These are phyloP conservation scores for Paratrypauchen microcephalus DNA, from an alignment of 2,797 vertebrate species.

Conservation along the genomic window DNA sequence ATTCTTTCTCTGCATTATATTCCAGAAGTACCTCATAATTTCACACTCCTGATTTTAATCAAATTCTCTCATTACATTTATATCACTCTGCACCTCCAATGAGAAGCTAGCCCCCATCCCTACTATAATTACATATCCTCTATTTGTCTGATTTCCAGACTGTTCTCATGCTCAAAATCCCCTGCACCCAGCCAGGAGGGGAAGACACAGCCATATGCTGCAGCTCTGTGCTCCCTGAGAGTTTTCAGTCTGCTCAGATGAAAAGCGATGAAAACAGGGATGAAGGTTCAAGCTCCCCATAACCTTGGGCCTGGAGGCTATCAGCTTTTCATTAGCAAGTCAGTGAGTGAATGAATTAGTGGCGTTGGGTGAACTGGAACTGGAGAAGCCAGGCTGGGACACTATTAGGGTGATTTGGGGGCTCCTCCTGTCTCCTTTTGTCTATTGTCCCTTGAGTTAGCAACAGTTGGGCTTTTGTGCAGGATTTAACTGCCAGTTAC, in stretches of 20 bases:
- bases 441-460: slow-evolving; percentile 68
- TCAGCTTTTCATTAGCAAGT: slow-evolving; percentile 61
- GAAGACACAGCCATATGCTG: slow-evolving; percentile 15
- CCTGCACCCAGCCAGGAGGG: slow-evolving; percentile 4
- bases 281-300: slow-evolving; percentile 50
- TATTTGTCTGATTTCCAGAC: slow-evolving; percentile 10
- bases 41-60: not conserved
- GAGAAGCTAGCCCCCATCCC: slow-evolving; percentile 17
- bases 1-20: not conserved
- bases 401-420: slow-evolving; percentile 64
- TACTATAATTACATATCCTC: slow-evolving; percentile 37
- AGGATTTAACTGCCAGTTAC: slow-evolving; percentile 69
- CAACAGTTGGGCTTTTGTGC: slow-evolving; percentile 69
- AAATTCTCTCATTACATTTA: slow-evolving; percentile 41
- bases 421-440: slow-evolving; percentile 70
- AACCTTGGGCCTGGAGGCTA: slow-evolving; percentile 57
- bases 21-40: not conserved
- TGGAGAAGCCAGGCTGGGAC: slow-evolving; percentile 52
- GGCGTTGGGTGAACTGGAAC: slow-evolving; percentile 51
- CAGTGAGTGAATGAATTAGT: slow-evolving; percentile 60
- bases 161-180: slow-evolving; percentile 28
- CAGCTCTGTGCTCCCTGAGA: slow-evolving; percentile 55
- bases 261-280: slow-evolving; percentile 46
- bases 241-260: slow-evolving; percentile 49
- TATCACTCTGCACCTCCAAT: slow-evolving; percentile 29